A percentile compares a stretch with the other conserved stretches of the same genome.
These are phyloP conservation scores for Metaphire vulgaris DNA, from an alignment of 1,140 invertebrate species.

Conservation along the genomic window DNA sequence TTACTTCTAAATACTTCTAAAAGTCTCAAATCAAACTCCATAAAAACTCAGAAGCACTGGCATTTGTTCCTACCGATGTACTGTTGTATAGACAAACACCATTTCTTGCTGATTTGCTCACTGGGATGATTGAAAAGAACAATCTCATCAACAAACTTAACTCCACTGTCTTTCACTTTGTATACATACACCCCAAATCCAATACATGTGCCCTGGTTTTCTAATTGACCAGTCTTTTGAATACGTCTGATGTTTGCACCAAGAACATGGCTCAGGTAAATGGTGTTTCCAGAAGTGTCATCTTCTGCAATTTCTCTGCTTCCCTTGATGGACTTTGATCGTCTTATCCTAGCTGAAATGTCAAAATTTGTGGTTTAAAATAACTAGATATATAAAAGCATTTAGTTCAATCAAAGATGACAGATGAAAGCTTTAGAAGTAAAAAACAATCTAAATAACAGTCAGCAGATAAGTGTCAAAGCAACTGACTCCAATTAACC, in stretches of 20 bases:
- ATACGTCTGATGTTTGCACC: neutral
- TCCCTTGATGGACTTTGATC: neutral
- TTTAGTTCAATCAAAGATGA: no score
- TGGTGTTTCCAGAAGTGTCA: neutral
- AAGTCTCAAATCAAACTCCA: neutral
- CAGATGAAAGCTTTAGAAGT: no score
- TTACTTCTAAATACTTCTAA: no score
- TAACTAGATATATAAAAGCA: no score
- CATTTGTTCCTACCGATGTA: neutral
- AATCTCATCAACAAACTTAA: neutral
- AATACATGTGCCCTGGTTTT: neutral
- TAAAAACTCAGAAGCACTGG: no score
- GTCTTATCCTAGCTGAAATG: no score
- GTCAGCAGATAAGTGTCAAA: no score
- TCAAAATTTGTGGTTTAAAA: no score
- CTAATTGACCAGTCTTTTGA: neutral
- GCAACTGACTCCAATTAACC: no score
- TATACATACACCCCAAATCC: neutral
- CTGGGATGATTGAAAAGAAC: neutral
- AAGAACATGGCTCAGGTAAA: neutral
- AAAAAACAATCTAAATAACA: no score
- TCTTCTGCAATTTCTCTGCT: neutral
- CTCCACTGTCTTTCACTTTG: neutral
- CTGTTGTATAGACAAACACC: neutral
- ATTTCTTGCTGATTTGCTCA: neutral